Conservation (phyloP, 2,797 vertebrate species). For the Girardinus metallicus region DNA sequence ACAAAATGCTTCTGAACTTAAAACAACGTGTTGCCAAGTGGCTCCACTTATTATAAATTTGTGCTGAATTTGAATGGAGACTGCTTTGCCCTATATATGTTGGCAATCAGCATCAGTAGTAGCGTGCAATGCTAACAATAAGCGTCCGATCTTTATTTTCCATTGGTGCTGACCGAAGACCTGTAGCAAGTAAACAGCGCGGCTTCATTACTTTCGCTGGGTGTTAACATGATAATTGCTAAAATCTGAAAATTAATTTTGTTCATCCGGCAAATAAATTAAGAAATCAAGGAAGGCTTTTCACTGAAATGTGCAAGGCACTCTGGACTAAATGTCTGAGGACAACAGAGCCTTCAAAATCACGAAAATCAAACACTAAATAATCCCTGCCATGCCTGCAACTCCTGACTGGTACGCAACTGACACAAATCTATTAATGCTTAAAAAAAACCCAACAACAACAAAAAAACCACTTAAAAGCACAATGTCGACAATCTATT, state of each 20-base stretch:
- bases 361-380: slow-evolving; percentile 12
- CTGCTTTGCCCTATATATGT: slow-evolving; percentile 23
- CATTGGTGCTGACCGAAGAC: slow-evolving; percentile 46
- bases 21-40: slow-evolving; percentile 5
- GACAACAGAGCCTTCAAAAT: slow-evolving; percentile 48
- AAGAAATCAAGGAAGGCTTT: slow-evolving; percentile 22
- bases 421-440: slow-evolving; percentile 24
- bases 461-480: slow-evolving; percentile 8
- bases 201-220: slow-evolving; percentile 8
- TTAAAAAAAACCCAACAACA: too few species aligned
- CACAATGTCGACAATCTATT: slow-evolving; percentile 25
- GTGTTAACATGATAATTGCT: slow-evolving; percentile 12
- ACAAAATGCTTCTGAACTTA: slow-evolving; percentile 7
- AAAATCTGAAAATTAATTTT: slow-evolving; percentile 33
- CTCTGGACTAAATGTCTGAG: slow-evolving; percentile 45
- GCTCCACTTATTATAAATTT: slow-evolving; percentile 7
- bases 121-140: slow-evolving; percentile 51
- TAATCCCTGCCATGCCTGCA: slow-evolving; percentile 25
- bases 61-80: slow-evolving; percentile 9
- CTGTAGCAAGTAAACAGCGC: slow-evolving; percentile 34
- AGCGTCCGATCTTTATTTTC: slow-evolving; percentile 31
- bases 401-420: slow-evolving; percentile 29
- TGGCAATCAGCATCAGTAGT: slow-evolving; percentile 54
- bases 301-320: slow-evolving; percentile 59
- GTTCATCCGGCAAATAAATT: slow-evolving; percentile 34